Evolutionary conservation across 1,140 invertebrate species (phyloP), one percentile per base, ranked within the genome.

Genomic region (Drosophila kohkoa): DNA sequence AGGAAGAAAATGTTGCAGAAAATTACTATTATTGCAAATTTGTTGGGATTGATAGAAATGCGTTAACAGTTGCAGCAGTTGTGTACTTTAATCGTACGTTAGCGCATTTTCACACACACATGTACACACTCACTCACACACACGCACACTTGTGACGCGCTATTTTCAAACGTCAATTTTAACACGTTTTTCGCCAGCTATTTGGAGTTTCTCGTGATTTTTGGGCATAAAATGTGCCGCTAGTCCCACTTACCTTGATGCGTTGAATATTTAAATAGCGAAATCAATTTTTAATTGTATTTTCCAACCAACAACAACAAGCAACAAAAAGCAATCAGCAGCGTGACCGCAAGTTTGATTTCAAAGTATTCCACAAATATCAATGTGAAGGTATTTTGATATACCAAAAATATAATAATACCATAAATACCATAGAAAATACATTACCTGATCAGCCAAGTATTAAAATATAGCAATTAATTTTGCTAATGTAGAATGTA

Each of bases 251-350:
- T 64, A 85, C 82, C 82, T 86, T 63, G 58, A 49, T 59, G 43
- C 65, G 48, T 54, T 75, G 77, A 85, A 81, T 85, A 81, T 86
- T 78, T 75, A 75, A 86, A 75, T 81, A 78, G 68, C 59, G 20
- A 46, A 86, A 85, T 86, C 57, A 85, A 86, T 81, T 86, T 86
- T 85, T 85, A 78, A 86, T 86, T 86, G 66, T 81, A 85, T 85
- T 86, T 86, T 85, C 78, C 71, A 74, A 79, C 76, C 60, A 78
- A 75, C 71, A 79, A 79, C 66, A 76, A 81, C 78, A 81, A 82
- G 48, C 79, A 76, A 64, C 68, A 75, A 76, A 71, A 75, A 75
- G 72, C 59, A 76, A 72, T 68, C 52, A 75, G 67, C 41, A 43
- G 41, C 41, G 41, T 43, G 41, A 43, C 41, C 41, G n/a, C 41